Evolutionary conservation across 2,113 vertebrate species (phyloP), one percentile per base, ranked within the genome.

Genomic region (Stegastes partitus): DNA sequence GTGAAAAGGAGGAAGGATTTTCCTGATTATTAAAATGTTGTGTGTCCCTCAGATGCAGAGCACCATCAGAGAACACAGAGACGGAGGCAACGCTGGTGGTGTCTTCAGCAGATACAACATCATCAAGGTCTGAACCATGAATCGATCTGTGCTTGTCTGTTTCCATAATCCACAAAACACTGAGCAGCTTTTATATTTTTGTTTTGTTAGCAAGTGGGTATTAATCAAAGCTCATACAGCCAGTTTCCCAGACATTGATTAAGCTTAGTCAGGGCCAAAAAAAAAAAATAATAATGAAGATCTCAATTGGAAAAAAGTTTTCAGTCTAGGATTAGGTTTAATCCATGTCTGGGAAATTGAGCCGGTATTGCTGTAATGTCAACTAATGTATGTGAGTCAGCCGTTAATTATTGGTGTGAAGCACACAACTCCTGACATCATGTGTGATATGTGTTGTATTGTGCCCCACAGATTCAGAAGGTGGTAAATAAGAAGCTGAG

Each of bases 91-190:
- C 63, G 98, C 98, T 4, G 98, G 98, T 0, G 98, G 98, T 1
- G 96, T 99, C 79, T 99, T 99, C 95, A 99, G 96, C 91, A 95
- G 96, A 94, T 99, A 99, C 86, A 97, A 98, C 79, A 96, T 99
- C 86, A 97, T 99, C 81, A 97, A 99, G 95, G 98, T 99, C 85
- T 91, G 93, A 49, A 74, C 0, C 25, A 15, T 1, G 28, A 70
- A 5, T n/a, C 22, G n/a, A 6, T 65, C 42, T 44, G 25, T 7
- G 18, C 19, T 9, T 53, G 3, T 42, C 21, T 28, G 12, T 37
- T 31, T 4, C 45, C 1, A 5, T 54, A 12, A 28, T 22, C 10
- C 8, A 28, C 68, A 44, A 9, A 78, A 31, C 39, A 42, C 39
- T 42, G 39, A 42, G 8, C 8, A 12, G 3, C 39, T 42, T 42